A percentile compares a stretch with the other conserved stretches of the same genome.
These are phyloP conservation scores for Istiophorus platypterus DNA, from an alignment of 2,113 vertebrate species.

Conservation along the genomic window DNA sequence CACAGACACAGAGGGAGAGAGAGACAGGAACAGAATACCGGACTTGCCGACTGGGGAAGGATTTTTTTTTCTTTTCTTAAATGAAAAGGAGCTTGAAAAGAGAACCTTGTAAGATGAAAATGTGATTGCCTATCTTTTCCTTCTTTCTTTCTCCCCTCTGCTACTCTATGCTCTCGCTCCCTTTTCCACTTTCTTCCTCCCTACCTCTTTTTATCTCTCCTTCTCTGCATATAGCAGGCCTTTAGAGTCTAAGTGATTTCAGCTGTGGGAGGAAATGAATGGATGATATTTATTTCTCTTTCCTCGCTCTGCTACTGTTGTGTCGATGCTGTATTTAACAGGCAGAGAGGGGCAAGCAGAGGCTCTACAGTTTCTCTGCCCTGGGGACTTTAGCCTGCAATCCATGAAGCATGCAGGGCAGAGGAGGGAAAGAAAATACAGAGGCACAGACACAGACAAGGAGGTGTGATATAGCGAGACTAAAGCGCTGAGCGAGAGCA, in stretches of 20 bases:
- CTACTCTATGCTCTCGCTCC: constrained; percentile 39
- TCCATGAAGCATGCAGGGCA: constrained; percentile 70
- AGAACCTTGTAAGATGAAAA: constrained; percentile 70
- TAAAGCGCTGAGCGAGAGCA: constrained; percentile 43
- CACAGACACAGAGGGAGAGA: constrained; percentile 77
- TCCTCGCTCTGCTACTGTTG: constrained; percentile 54
- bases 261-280: constrained; percentile 84
- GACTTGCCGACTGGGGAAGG: constrained; percentile 82
- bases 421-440: constrained; percentile 63
- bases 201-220: constrained; percentile 53
- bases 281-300: constrained; percentile 80
- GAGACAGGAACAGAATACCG: constrained; percentile 78
- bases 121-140: constrained; percentile 53
- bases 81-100: constrained; percentile 81
- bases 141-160: constrained; percentile 32
- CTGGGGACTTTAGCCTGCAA: constrained; percentile 68
- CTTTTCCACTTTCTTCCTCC: constrained; percentile 49
- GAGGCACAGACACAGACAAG: constrained; percentile 52
- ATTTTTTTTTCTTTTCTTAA: constrained; percentile 59
- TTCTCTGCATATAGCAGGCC: constrained; percentile 62
- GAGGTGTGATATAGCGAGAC: constrained; percentile 70
- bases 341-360: constrained; percentile 52
- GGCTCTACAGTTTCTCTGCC: constrained; percentile 64
- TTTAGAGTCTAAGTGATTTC: constrained; percentile 79
- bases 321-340: constrained; percentile 56